A percentile compares a stretch with the other conserved stretches of the same genome.
These are phyloP conservation scores for Zonitis immaculata DNA, from an alignment of 2,888 invertebrate species.

Conservation along the genomic window DNA sequence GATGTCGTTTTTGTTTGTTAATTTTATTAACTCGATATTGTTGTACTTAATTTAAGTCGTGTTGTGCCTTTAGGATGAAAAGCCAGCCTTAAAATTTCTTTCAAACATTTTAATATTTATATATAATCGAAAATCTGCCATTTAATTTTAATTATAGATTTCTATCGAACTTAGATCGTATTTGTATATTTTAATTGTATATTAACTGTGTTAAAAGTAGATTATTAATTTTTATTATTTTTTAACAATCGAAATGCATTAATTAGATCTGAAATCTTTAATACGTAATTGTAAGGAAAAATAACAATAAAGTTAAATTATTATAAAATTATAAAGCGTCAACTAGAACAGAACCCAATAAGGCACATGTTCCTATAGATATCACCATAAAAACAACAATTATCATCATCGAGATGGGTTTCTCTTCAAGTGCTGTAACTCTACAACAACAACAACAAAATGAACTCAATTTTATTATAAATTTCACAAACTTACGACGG, in stretches of 20 bases:
- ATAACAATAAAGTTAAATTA: constrained; percentile 1
- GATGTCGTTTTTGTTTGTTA: not conserved
- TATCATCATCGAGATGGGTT: not conserved
- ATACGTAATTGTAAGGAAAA: not conserved
- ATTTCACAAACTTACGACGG: constrained; percentile 4
- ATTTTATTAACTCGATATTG: constrained; percentile 6
- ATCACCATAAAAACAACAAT: constrained; percentile 4
- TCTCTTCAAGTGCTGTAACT: not conserved
- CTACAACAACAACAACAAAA: too few species aligned
- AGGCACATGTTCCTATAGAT: not conserved
- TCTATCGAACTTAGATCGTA: not conserved
- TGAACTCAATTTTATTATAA: not conserved
- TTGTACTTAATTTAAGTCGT: constrained; percentile 12
- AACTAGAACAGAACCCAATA: not conserved
- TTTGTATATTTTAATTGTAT: constrained; percentile 1
- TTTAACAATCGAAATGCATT: not conserved
- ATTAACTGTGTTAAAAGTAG: not conserved
- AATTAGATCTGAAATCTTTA: not conserved
- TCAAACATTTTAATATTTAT: not conserved
- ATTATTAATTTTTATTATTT: not conserved
- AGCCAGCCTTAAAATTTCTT: not conserved
- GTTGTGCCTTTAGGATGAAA: not conserved
- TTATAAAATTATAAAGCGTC: constrained; percentile 1
- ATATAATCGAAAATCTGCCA: constrained; percentile 7
- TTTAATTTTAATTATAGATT: constrained; percentile 4